These are phyloP conservation scores for Athrips mouffetella DNA, from an alignment of 2,888 invertebrate genomes.

Conservation along the genomic window DNA sequence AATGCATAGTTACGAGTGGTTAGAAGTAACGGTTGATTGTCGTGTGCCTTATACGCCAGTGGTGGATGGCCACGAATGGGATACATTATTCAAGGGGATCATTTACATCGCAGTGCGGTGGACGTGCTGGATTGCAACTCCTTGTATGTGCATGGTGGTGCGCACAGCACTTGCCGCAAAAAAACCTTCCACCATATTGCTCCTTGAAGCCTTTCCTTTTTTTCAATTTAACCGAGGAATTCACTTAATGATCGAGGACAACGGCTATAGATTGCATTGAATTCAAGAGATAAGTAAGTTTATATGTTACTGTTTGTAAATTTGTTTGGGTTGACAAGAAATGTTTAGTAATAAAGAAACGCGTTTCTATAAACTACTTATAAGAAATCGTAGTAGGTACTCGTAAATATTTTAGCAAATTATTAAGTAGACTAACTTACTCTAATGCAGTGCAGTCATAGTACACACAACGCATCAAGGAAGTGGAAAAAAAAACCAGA, in stretches of 20 bases:
- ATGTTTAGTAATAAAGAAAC: too few relatives aligned
- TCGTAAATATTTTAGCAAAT: too few relatives aligned
- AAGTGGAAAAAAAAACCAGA: too few relatives aligned
- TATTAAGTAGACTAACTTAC: too few relatives aligned
- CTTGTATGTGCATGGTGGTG: constrained; percentile 60
- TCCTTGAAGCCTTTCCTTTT: constrained; percentile 58
- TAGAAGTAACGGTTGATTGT: constrained; percentile 67
- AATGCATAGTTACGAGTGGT: constrained; percentile 48
- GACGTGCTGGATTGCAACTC: constrained; percentile 64
- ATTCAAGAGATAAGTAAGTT: constrained; percentile 40
- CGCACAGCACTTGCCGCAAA: constrained; percentile 64
- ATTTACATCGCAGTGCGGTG: constrained; percentile 68
- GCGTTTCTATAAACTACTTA: too few relatives aligned
- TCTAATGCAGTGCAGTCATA: too few relatives aligned
- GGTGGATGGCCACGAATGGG: constrained; percentile 66
- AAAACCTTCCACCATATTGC: constrained; percentile 67
- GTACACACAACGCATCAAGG: too few relatives aligned
- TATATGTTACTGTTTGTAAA: constrained; percentile 13
- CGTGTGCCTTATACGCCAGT: constrained; percentile 64
- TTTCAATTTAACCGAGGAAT: constrained; percentile 52
- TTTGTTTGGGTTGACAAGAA: too few relatives aligned
- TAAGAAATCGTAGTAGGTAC: too few relatives aligned
- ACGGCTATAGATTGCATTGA: constrained; percentile 47
- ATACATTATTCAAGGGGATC: constrained; percentile 76
- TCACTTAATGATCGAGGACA: constrained; percentile 57